Base-by-base conservation (phyloP, 2,888 invertebrate genomes). In the Plebejus melissa region DNA sequence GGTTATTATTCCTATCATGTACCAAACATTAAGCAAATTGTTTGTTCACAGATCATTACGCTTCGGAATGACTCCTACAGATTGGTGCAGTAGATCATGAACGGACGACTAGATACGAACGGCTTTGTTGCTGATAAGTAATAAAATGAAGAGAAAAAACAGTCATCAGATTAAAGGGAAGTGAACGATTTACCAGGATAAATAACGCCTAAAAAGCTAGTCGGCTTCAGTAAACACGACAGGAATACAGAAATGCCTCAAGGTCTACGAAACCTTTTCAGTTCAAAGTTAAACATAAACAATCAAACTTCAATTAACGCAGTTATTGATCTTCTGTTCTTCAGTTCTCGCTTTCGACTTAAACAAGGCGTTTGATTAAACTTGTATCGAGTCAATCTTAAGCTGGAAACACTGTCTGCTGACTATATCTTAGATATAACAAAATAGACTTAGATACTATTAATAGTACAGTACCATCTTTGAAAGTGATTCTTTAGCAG, bases 41-140 rank as follows among this genome's bases (percentile, higher is more conserved):
- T 81, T 79, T 79, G 80, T 79, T 80, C 79, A 79, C 79, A 79
- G 78, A 79, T 78, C 79, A 79, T 81, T 81, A 79, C 79, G 41
- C 72, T 71, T 72, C 57, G 70, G 60, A 41, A 70, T 76, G 72
- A 69, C 65, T 65, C 6, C 36, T 65, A 65, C 65, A 65, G 65
- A 65, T 65, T 65, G 65, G 32, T 65, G 13, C 32, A 32, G 16
- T 65, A 36, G 13, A 65, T 32, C 65, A 32, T 13, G 13, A 71
- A 22, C 11, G 50, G 41, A 71, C 11, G 70, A 71, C 4, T 71
- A 71, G 71, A 71, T 41, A 28, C 46, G 46, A 22, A 11, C 4
- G 65, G 65, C 11, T 65, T 16, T 36, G 4, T 60, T 60, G 1
- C 6, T 6, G 9, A 22, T 22, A 22, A 57, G n/a, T 28, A 22